Percentiles rank a stretch among this genome's conserved stretches.
These are phyloP conservation scores for Sciurus niger DNA, from an alignment of 2,113 vertebrate species.

Conservation along the genomic window DNA sequence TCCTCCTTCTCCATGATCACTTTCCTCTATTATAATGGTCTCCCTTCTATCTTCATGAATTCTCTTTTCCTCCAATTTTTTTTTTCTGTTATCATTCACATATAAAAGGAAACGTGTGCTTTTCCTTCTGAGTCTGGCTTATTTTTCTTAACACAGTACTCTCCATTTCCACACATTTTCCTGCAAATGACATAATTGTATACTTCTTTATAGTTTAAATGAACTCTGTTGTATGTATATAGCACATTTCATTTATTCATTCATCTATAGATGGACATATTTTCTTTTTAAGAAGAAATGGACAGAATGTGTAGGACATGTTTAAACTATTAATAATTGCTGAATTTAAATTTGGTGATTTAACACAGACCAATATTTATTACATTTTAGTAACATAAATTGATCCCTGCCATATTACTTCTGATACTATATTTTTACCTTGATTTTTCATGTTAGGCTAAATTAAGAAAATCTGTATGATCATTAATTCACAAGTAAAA, in stretches of 20 bases:
- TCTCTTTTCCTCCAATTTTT: background rate
- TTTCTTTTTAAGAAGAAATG: background rate
- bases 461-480: background rate
- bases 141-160: background rate
- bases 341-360: slow-evolving; percentile 8
- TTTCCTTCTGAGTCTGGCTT: background rate
- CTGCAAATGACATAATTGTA: background rate
- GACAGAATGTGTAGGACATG: background rate
- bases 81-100: background rate
- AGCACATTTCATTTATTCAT: background rate
- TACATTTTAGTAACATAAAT: background rate
- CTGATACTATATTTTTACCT: background rate
- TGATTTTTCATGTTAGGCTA: background rate
- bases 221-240: background rate
- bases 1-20: no score
- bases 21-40: background rate
- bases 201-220: background rate
- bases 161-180: background rate
- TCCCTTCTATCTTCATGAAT: background rate
- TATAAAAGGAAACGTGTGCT: background rate
- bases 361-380: background rate
- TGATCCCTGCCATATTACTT: background rate
- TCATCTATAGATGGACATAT: background rate
- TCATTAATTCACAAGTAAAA: background rate
- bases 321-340: background rate